Conservation (phyloP, 2,113 vertebrate genomes). For the Hemiprocne comata region DNA sequence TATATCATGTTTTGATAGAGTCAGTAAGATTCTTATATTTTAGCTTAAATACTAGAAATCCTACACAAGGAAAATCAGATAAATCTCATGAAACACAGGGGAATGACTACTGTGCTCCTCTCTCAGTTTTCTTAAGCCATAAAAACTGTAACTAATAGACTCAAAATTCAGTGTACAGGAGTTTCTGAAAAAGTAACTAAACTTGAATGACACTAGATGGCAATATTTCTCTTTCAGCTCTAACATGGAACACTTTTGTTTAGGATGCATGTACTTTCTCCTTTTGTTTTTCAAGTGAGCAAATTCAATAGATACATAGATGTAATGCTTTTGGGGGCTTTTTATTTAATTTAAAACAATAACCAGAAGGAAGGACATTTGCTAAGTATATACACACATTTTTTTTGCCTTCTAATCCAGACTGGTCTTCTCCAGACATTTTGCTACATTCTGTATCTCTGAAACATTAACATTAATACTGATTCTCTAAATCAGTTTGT, state of each 20-base stretch:
- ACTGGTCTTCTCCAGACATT: not conserved
- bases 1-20: not conserved
- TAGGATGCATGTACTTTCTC: not conserved
- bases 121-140: not conserved
- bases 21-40: not conserved
- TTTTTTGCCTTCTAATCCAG: not conserved
- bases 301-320: not conserved
- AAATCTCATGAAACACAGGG: not conserved
- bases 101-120: not conserved
- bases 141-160: not conserved
- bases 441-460: not conserved
- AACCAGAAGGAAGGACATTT: not conserved
- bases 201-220: slow-evolving; percentile 71
- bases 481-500: not conserved
- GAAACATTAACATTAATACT: not conserved
- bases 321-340: too few species aligned
- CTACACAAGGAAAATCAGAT: not conserved
- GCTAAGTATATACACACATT: not conserved
- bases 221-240: slow-evolving; percentile 56
- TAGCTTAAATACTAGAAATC: not conserved
- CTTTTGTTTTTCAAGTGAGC: not conserved
- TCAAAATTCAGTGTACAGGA: not conserved
- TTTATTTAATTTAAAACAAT: not conserved
- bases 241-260: not conserved
- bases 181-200: not conserved